phyloP scores from a whole-genome alignment of 2,888 invertebrate species.

The Alsophila aescularia region DNA sequence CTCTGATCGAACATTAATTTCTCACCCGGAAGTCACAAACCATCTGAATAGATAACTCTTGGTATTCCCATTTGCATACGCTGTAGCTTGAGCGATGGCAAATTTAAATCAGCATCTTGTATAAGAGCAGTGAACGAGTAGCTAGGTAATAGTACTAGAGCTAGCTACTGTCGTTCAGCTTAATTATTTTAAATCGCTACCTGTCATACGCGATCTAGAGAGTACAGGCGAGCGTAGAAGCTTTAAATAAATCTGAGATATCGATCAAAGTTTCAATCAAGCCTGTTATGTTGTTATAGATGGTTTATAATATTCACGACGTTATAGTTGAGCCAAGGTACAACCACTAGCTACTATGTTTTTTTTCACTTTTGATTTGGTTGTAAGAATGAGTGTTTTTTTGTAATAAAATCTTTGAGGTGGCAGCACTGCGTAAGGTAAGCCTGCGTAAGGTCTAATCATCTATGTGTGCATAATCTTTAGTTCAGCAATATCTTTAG shows the following conservation, averaged over 20 bases:
- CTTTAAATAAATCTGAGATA: background rate
- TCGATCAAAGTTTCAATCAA: background rate
- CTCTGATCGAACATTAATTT: slow-evolving; percentile 1
- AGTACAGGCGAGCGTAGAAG: slow-evolving; percentile 12
- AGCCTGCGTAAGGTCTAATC: no score
- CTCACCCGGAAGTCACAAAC: slow-evolving; percentile 17
- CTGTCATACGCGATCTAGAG: slow-evolving; percentile 21
- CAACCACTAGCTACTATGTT: no score
- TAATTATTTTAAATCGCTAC: slow-evolving; percentile 37
- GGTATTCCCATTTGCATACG: slow-evolving; percentile 19
- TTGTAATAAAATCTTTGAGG: no score
- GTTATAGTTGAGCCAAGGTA: no score
- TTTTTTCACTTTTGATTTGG: no score
- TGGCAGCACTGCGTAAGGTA: no score
- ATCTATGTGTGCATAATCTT: no score
- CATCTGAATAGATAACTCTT: slow-evolving; percentile 19
- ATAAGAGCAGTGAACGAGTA: slow-evolving; percentile 4
- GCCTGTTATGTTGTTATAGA: no score
- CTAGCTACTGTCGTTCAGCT: slow-evolving; percentile 18
- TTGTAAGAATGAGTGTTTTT: no score
- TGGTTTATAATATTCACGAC: no score
- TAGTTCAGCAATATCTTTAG: no score
- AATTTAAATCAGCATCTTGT: slow-evolving; percentile 29
- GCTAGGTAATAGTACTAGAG: slow-evolving; percentile 11
- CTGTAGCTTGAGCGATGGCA: slow-evolving; percentile 25